A percentile compares a stretch with the other conserved stretches of the same genome.
These are phyloP conservation scores for Tenodera sinensis DNA, from an alignment of 2,888 invertebrate species.

Conservation along the genomic window DNA sequence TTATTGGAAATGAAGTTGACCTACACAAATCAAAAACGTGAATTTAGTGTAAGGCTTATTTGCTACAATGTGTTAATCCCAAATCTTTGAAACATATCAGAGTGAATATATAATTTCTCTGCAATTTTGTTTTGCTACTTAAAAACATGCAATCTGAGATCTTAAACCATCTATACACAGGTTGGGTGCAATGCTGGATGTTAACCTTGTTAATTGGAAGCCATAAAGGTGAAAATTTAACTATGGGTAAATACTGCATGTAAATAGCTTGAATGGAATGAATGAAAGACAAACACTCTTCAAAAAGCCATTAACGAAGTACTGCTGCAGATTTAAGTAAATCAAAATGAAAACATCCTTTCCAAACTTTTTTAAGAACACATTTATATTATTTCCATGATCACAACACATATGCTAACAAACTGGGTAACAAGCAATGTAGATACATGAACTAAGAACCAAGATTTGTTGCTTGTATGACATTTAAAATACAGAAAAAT, in stretches of 20 bases:
- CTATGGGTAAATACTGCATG: not conserved
- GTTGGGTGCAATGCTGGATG: no score
- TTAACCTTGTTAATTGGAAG: no score
- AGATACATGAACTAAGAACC: slow-evolving; percentile 33
- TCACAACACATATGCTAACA: slow-evolving; percentile 34
- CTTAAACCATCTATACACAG: no score
- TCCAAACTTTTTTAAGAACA: slow-evolving; percentile 33
- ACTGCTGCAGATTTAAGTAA: not conserved
- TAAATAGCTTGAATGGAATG: not conserved
- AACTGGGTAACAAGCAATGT: slow-evolving; percentile 34
- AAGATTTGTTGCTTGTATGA: slow-evolving; percentile 26
- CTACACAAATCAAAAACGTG: no score
- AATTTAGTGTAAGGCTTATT: no score
- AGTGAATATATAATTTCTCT: no score
- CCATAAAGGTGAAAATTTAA: not conserved
- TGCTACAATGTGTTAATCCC: no score
- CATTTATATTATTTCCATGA: slow-evolving; percentile 34
- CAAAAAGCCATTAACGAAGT: not conserved
- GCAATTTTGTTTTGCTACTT: no score
- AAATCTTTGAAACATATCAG: no score
- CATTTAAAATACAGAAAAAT: slow-evolving; percentile 30
- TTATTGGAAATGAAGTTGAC: no score
- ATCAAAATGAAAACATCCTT: not conserved
- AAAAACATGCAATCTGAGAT: no score
- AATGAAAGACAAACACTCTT: not conserved